Evolutionary conservation across 2,797 vertebrate genomes (phyloP).

Genomic region (Paguma larvata): DNA sequence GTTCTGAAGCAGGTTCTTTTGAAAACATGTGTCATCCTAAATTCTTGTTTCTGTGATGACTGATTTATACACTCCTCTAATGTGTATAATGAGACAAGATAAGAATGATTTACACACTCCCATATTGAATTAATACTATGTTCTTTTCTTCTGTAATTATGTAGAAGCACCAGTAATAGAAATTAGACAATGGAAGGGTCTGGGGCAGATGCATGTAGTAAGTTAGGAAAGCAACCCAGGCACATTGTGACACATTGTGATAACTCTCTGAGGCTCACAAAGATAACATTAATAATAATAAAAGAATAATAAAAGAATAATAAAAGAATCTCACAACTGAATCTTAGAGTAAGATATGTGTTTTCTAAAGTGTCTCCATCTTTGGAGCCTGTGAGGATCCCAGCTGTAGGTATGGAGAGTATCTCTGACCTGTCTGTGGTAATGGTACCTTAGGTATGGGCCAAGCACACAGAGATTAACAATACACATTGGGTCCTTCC

Average conservation of each 20-base stretch:
- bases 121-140: background rate
- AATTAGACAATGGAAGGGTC: background rate
- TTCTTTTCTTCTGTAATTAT: constrained; percentile 21
- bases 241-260: background rate
- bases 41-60: background rate
- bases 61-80: background rate
- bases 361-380: background rate
- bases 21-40: constrained; percentile 16
- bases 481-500: background rate
- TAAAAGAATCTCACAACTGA: background rate
- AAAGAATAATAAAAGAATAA: background rate
- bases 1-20: constrained; percentile 7
- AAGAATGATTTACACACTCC: background rate
- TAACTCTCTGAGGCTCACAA: background rate
- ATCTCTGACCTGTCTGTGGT: background rate
- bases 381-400: accelerated
- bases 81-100: background rate
- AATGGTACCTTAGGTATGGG: background rate
- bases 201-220: background rate
- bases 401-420: background rate
- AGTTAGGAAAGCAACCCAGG: background rate
- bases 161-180: background rate
- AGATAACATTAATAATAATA: background rate
- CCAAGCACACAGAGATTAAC: background rate
- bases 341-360: background rate